Evolutionary conservation across 2,797 vertebrate genomes (phyloP).

Genomic region (Microctenopoma steveboyesi): DNA sequence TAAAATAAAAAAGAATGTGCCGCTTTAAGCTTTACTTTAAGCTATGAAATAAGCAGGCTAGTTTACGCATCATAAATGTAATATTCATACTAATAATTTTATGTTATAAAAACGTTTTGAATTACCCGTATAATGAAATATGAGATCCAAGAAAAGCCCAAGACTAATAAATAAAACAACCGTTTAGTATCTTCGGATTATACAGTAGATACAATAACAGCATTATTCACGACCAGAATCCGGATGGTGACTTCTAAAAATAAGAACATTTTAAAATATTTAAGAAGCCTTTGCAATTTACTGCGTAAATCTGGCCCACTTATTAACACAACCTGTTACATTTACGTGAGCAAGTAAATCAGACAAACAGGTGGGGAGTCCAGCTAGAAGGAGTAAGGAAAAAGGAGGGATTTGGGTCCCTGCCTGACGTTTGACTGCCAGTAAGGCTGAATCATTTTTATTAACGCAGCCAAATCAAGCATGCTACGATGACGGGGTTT

Average conservation of each 20-base stretch:
- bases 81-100: too few species aligned
- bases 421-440: constrained; percentile 40
- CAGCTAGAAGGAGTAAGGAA: neutral
- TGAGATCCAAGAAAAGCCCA: too few species aligned
- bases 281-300: neutral
- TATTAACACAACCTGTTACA: neutral
- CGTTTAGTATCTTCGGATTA: too few species aligned
- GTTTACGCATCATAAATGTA: too few species aligned
- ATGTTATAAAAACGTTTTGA: too few species aligned
- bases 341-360: constrained; percentile 9
- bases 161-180: neutral
- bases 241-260: neutral
- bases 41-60: too few species aligned
- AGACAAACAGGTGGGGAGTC: constrained; percentile 25
- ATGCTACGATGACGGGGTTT: neutral
- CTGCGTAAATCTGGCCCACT: neutral
- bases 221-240: neutral
- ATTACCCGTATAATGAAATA: neutral
- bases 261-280: neutral
- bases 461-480: constrained; percentile 28
- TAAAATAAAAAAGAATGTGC: too few species aligned
- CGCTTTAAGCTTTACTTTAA: too few species aligned
- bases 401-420: constrained; percentile 20
- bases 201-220: neutral
- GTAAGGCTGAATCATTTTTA: constrained; percentile 28